phyloP scores from a whole-genome alignment of 2,888 invertebrate genomes.

The Plutella xylostella region DNA sequence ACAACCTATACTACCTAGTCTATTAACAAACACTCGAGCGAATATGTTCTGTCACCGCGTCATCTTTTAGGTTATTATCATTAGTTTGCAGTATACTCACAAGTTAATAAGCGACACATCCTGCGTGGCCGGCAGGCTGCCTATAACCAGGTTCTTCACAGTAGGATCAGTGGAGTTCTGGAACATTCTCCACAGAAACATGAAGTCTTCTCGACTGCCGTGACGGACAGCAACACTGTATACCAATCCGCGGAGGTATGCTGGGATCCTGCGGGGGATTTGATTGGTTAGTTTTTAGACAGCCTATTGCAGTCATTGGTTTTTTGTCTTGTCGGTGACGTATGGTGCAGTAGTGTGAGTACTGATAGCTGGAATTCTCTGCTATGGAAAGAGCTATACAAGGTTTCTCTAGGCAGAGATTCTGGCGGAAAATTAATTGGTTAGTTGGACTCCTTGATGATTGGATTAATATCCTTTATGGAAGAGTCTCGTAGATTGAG shows the following conservation, averaged over 20 bases:
- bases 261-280: slow-evolving; percentile 72
- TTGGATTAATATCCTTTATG: neutral
- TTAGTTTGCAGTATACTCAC: too few relatives aligned
- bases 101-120: slow-evolving; percentile 51
- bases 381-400: neutral
- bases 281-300: too few relatives aligned
- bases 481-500: neutral
- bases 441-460: neutral
- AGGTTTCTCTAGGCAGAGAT: neutral
- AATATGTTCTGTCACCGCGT: too few relatives aligned
- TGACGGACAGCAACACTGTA: slow-evolving; percentile 61
- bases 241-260: slow-evolving; percentile 72
- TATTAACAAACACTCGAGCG: too few relatives aligned
- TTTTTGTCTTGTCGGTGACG: too few relatives aligned
- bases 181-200: slow-evolving; percentile 75
- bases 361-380: too few relatives aligned
- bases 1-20: too few relatives aligned
- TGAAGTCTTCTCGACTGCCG: slow-evolving; percentile 77
- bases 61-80: too few relatives aligned
- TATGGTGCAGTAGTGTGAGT: too few relatives aligned
- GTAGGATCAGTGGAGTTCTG: slow-evolving; percentile 68
- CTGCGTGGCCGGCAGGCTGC: slow-evolving; percentile 61
- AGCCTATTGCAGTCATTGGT: too few relatives aligned
- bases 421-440: too few relatives aligned
- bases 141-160: slow-evolving; percentile 54